Base-by-base conservation (phyloP, 53 echinoderm and acorn worm species). In the Mesocentrotus franciscanus region DNA sequence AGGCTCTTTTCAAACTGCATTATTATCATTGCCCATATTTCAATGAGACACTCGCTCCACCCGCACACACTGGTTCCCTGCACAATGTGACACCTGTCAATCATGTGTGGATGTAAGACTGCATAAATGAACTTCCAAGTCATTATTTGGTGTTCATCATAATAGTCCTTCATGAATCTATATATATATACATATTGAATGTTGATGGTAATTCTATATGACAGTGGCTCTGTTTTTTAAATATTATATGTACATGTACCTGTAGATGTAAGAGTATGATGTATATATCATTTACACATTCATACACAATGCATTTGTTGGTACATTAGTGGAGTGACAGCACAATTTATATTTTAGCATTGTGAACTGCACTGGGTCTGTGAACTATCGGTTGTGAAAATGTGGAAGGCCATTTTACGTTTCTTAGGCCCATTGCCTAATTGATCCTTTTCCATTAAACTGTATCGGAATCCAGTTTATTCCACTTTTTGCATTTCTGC, bases 21-120 rank as follows among this genome's bases (percentile, higher is more conserved):
- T 32, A 8, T 76, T 33, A 27, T 49, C 49, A 49, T 9, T 30
- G 30, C 15, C 76, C 76, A 24, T 68, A 68, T 66, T n/a, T n/a
- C 4, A 15, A 74, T 29, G 30, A 85, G 1, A 91, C 36, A 90
- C 91, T 17, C 27, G 27, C 3, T 79, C 22, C 85, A 85, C 34
- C 6, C 35, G 68, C 68, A 91, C 91, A 8, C 42, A 35, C 36
- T 91, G 68, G 91, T 91, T 91, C 42, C 26, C 35, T 66, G 91
- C 62, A 91, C 91, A 64, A 33, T 17, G 6, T 57, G 10, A n/a
- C 57, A 24, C 11, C 7, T 87, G 87, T 56, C 57, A 8, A 58
- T 42, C 20, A 81, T 81, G 20, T 33, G 75, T 30, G 76, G 33
- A 76, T 30, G 76, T 33, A 30, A 2, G 13, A 76, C 33, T 32